Base-by-base conservation (phyloP, 2,113 vertebrate species). In the Mustela lutreola region DNA sequence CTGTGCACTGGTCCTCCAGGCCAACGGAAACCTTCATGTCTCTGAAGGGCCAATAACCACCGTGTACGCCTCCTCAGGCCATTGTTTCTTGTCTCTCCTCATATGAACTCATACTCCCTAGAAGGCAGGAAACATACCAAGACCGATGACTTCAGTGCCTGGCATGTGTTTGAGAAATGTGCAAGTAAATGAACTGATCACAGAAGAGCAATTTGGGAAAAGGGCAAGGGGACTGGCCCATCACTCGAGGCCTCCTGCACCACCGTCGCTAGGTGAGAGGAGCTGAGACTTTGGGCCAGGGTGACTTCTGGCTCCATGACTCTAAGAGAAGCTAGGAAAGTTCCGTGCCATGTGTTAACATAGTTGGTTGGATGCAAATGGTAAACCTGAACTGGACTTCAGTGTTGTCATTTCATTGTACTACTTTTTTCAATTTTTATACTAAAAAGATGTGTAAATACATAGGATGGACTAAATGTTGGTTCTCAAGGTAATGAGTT, bases 1-100 rank as follows among this genome's bases (percentile, higher is more conserved):
- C 28, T 21, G 7, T 9, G 48, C 50, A 71, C 56, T 28, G 33
- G 75, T 86, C 86, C 63, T 70, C 33, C 39, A 39, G 53, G 24
- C 15, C 26, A 36, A 36, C 11, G 19, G 4, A 9, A 36, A 21
- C 12, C 16, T 33, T 36, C 33, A 0, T 18, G 28, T 33, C 62
- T 87, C 70, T 28, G 14, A 48, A 3, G 56, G 58, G 15, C 58
- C 75, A 60, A 60, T 24, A 45, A 48, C 63, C 15, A 19, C 14
- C 22, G 6, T 39, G 0, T 14, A 16, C 0, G 1, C 39, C 5
- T 4, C 39, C 6, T 36, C 18, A n/a, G 33, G 5, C 6, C 28
- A 18, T 18, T 4, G 15, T 7, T 10, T 11, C 21, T 63, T 87
- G 58, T 56, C 33, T 90, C 5, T 79, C 24, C 50, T 45, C 58